A percentile compares a stretch with the other conserved stretches of the same genome.
phyloP scores from a whole-genome alignment of 2,888 invertebrate genomes.

The Ectemnius lituratus region DNA sequence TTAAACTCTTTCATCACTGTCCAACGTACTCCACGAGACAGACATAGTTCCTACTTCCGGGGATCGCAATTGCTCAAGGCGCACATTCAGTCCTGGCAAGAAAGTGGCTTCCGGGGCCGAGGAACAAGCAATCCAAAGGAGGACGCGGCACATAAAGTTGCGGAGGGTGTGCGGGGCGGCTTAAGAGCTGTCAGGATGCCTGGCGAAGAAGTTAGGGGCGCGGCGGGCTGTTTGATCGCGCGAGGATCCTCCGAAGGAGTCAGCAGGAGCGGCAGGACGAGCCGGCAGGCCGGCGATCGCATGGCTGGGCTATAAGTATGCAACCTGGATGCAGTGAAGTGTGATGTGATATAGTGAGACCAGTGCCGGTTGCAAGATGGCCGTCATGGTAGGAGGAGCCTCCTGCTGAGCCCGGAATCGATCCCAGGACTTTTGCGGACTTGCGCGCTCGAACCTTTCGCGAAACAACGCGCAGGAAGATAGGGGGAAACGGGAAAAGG shows the following conservation, averaged over 20 bases:
- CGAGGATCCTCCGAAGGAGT: constrained; percentile 14
- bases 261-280: constrained; percentile 28
- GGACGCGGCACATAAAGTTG: too few relatives aligned
- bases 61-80: too few relatives aligned
- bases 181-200: background rate
- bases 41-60: too few relatives aligned
- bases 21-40: too few relatives aligned
- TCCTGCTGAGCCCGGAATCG: constrained; percentile 75
- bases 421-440: constrained; percentile 73
- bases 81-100: background rate
- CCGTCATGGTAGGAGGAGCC: constrained; percentile 77
- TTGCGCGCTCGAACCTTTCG: constrained; percentile 67
- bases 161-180: too few relatives aligned
- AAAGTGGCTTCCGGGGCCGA: background rate
- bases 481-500: constrained; percentile 52
- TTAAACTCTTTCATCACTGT: too few relatives aligned
- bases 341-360: constrained; percentile 75
- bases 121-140: background rate
- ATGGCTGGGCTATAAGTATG: constrained; percentile 61
- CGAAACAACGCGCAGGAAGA: constrained; percentile 59
- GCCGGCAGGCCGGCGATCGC: constrained; percentile 44
- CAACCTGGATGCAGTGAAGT: constrained; percentile 73
- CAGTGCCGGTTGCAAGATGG: constrained; percentile 76
- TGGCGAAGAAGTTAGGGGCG: too few relatives aligned
- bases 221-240: background rate